Percentiles rank a stretch among this genome's conserved stretches.
phyloP scores from a whole-genome alignment of 2,113 vertebrate species.

The Cyprinodon variegatus region DNA sequence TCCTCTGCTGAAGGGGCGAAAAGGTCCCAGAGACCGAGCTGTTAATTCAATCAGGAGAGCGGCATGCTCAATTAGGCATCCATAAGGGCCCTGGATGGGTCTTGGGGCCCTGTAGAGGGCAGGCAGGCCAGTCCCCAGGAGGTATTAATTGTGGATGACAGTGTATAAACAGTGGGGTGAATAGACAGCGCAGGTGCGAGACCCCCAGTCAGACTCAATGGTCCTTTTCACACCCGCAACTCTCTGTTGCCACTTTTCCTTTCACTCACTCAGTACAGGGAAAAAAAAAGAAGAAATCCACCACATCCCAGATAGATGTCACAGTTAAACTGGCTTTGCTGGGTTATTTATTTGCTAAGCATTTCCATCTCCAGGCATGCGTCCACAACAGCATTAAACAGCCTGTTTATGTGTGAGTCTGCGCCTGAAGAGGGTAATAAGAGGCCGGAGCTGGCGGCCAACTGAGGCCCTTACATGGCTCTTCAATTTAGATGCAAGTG shows the following conservation, averaged over 20 bases:
- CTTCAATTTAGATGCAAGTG: conserved; percentile 66
- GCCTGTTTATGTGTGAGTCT: conserved; percentile 36
- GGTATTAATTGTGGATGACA: conserved; percentile 85
- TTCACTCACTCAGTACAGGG: conserved; percentile 12
- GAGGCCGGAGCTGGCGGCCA: conserved; percentile 30
- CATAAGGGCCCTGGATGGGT: conserved; percentile 80
- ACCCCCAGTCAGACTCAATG: conserved; percentile 75
- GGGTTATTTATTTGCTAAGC: conserved; percentile 59
- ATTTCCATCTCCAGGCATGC: conserved; percentile 21
- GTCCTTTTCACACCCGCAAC: conserved; percentile 77
- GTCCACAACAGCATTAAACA: conserved; percentile 9
- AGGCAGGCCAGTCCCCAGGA: conserved; percentile 70
- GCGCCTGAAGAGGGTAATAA: conserved; percentile 39
- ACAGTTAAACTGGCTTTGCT: conserved; percentile 37
- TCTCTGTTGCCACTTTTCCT: conserved; percentile 24
- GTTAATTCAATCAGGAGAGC: conserved; percentile 84
- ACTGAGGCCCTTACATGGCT: conserved; percentile 28
- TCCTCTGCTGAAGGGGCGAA: conserved; percentile 58
- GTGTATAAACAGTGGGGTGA: conserved; percentile 85
- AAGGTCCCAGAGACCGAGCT: conserved; percentile 82
- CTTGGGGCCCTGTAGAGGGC: conserved; percentile 73
- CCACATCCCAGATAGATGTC: conserved; percentile 52
- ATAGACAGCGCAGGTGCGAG: conserved; percentile 82
- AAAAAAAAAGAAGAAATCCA: conserved; percentile 34
- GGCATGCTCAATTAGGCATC: conserved; percentile 85